These are phyloP conservation scores for Eueremaeus valkanovi DNA, from an alignment of 2,888 invertebrate species.

Conservation along the genomic window DNA sequence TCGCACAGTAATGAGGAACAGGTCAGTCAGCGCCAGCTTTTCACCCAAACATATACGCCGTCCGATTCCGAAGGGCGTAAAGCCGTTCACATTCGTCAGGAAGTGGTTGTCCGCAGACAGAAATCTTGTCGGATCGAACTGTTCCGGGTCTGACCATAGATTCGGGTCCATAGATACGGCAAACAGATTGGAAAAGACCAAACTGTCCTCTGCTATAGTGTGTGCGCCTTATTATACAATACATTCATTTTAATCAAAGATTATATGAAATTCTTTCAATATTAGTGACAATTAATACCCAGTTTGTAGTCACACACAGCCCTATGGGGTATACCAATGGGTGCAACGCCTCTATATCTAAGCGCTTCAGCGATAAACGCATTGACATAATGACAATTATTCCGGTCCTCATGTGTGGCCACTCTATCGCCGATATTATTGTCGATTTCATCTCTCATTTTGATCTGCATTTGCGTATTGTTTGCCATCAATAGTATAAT, in stretches of 20 bases:
- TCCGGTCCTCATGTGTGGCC: not conserved
- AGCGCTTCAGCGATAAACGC: constrained; percentile 5
- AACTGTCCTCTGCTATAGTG: not conserved
- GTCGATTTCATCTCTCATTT: not conserved
- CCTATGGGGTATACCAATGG: not conserved
- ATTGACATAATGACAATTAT: not conserved
- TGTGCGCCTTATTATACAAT: too few relatives aligned
- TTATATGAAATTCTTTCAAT: too few relatives aligned
- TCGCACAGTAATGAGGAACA: not conserved
- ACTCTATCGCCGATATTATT: not conserved
- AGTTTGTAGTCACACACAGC: not conserved
- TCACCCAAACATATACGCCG: constrained; percentile 33
- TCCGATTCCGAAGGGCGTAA: constrained; percentile 24
- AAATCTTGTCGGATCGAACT: constrained; percentile 35
- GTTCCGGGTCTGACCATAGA: too few relatives aligned
- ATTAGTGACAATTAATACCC: not conserved
- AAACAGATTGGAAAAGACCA: not conserved
- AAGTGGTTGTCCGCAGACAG: not conserved
- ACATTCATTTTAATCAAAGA: too few relatives aligned
- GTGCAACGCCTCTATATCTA: not conserved
- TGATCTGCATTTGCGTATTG: not conserved
- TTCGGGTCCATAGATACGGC: not conserved
- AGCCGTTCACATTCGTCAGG: not conserved
- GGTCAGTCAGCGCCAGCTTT: not conserved
- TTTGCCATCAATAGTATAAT: constrained; percentile 16